Conservation (phyloP, 2,888 invertebrate species). For the Leptinotarsa tumamoca region DNA sequence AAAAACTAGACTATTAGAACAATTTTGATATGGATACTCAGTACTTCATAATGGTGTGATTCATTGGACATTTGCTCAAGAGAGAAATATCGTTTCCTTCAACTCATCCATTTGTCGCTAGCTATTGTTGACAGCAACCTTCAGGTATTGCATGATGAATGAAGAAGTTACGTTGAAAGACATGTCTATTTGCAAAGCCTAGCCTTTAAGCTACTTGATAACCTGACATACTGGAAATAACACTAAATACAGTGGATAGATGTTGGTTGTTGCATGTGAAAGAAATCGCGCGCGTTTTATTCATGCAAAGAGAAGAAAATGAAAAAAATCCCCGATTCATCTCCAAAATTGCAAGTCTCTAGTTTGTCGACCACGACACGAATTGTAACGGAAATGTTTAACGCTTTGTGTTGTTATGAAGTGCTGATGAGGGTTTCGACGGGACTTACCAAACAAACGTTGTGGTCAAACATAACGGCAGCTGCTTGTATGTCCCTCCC, state of each 20-base stretch:
- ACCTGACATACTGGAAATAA: slow-evolving; percentile 46
- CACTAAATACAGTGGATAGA: slow-evolving; percentile 57
- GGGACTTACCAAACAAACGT: slow-evolving; percentile 99
- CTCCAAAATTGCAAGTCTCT: slow-evolving; percentile 43
- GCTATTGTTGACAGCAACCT: slow-evolving; percentile 20
- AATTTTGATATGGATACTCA: too few species aligned
- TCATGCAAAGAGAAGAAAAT: slow-evolving; percentile 40
- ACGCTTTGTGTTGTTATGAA: slow-evolving; percentile 70
- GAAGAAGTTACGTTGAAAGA: slow-evolving; percentile 7
- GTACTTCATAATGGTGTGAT: too few species aligned
- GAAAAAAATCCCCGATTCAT: slow-evolving; percentile 31
- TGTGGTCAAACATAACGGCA: slow-evolving; percentile 98
- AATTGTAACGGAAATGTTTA: slow-evolving; percentile 60
- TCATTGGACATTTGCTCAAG: too few species aligned
- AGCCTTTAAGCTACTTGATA: slow-evolving; percentile 31
- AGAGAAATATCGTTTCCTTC: too few species aligned
- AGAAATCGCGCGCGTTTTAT: slow-evolving; percentile 29
- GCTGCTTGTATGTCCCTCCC: slow-evolving; percentile 99
- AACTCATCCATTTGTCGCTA: neutral
- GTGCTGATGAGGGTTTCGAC: slow-evolving; percentile 99
- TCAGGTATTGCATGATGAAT: slow-evolving; percentile 22
- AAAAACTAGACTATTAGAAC: too few species aligned
- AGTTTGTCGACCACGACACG: slow-evolving; percentile 52
- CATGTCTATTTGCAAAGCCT: slow-evolving; percentile 3
- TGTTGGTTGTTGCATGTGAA: slow-evolving; percentile 64